Conservation (phyloP, 64 coral and sea anemone species). For the Stichodactyla mertensii region DNA sequence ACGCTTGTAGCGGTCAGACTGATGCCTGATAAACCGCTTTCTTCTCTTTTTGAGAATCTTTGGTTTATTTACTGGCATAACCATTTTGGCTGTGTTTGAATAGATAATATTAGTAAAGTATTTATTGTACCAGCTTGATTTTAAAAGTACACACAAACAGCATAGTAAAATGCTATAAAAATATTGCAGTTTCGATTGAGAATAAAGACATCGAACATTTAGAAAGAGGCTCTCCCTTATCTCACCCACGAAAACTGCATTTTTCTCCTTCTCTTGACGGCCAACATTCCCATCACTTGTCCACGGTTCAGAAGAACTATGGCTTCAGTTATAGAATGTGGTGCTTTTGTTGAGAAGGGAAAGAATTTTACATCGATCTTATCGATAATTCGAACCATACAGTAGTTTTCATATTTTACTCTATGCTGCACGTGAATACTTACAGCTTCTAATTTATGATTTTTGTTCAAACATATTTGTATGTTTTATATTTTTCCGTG, state of each 20-base stretch:
- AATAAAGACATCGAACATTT: slow-evolving; percentile 77
- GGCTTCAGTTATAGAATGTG: slow-evolving; percentile 21
- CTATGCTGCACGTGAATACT: neutral
- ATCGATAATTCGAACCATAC: neutral
- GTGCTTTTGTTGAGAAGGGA: slow-evolving; percentile 74
- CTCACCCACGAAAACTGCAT: slow-evolving; percentile 94
- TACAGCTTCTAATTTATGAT: neutral
- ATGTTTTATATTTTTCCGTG: neutral
- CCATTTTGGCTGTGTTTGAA: slow-evolving; percentile 60
- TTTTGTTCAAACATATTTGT: neutral
- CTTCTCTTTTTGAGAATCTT: slow-evolving; percentile 89
- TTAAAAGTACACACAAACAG: neutral
- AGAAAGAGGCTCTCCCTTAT: slow-evolving; percentile 76
- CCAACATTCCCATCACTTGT: slow-evolving; percentile 78
- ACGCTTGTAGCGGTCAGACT: slow-evolving; percentile 88
- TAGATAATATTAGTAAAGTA: neutral
- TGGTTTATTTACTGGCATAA: slow-evolving; percentile 57
- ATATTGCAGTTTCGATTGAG: slow-evolving; percentile 99
- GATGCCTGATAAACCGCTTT: slow-evolving; percentile 97
- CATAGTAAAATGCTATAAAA: neutral
- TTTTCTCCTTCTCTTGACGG: slow-evolving; percentile 96
- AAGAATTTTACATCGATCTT: neutral
- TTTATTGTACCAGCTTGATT: neutral
- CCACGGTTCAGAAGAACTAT: slow-evolving; percentile 31
- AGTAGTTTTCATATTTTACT: neutral